Conservation (phyloP, 1,140 invertebrate genomes). For the Leucophenga varia region DNA sequence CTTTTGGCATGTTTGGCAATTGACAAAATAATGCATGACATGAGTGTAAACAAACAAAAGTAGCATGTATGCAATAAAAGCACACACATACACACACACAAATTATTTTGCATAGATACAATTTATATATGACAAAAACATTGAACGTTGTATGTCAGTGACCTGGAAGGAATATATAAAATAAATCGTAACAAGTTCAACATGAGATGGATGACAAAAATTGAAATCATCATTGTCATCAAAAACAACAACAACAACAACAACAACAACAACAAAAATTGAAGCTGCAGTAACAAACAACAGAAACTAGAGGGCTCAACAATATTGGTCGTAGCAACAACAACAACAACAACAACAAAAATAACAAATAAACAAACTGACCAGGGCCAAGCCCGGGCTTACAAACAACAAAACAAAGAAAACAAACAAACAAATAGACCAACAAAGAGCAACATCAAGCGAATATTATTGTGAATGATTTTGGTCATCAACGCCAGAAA, state of each 20-base stretch:
- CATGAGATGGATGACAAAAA: constrained; percentile 30
- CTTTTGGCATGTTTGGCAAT: too few relatives aligned
- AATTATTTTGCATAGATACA: too few relatives aligned
- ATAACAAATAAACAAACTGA: constrained; percentile 15
- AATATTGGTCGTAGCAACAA: constrained; percentile 5
- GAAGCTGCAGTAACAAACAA: constrained; percentile 20
- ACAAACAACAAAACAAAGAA: neutral
- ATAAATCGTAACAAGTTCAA: constrained; percentile 41
- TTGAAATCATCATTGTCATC: constrained; percentile 29
- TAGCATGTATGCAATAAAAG: too few relatives aligned
- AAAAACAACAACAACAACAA: constrained; percentile 28
- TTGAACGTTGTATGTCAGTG: constrained; percentile 37
- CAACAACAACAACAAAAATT: constrained; percentile 23
- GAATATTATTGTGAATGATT: too few relatives aligned
- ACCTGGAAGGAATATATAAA: constrained; percentile 46
- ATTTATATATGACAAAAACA: too few relatives aligned
- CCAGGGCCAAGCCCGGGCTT: constrained; percentile 21
- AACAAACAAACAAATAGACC: too few relatives aligned
- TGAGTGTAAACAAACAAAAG: too few relatives aligned
- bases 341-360: constrained; percentile 1
- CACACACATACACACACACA: too few relatives aligned
- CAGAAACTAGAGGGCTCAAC: too few relatives aligned
- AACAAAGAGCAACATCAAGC: too few relatives aligned
- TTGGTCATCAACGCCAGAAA: too few relatives aligned
- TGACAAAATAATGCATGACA: too few relatives aligned